Evolutionary conservation across 1,140 invertebrate species (phyloP), one percentile per base, ranked within the genome.

Genomic region (Heliconius congener): DNA sequence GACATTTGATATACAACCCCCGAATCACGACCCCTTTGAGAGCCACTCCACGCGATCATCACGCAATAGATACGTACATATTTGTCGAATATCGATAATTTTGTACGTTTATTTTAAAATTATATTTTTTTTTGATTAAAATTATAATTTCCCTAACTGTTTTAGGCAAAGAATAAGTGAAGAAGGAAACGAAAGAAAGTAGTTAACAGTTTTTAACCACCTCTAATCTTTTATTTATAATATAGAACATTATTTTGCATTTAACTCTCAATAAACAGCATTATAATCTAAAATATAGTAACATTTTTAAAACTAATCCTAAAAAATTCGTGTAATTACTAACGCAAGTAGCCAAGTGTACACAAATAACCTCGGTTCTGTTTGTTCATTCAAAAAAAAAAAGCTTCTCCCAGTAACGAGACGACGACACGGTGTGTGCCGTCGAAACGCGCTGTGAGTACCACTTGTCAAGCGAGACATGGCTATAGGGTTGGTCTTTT

Each of bases 1-100:
- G 77, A 78, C 72, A 73, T 73, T 73, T 78, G 77, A 73, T 78
- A 78, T 78, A 78, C 76, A 76, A 77, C 77, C 72, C 77, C 72
- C 72, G 77, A 78, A 78, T 77, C 77, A 78, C 77, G 72, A 73
- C 71, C 77, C 77, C 77, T 73, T 78, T 78, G 71, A 73, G 72
- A 78, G 72, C 72, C 77, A 77, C 77, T 78, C 77, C 27, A 50
- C 77, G 77, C 77, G 77, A 78, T 74, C 73, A 74, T 77, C 76
- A 57, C 50, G 70, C 42, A 27, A 55, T 55, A 70, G 60, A 55
- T 77, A 77, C 19, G 57, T 60, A 37, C 42, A 18, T 34, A 37
- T 66, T 27, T 66, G 27, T 30, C 60, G 27, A 66, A 66, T 66
- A 66, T 66, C 60, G 60, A 66, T 66, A 66, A 13, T 66, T 66